Percentiles rank a stretch among this genome's conserved stretches.
phyloP scores from a whole-genome alignment of 2,888 invertebrate species.

The Tenthredo distinguenda region DNA sequence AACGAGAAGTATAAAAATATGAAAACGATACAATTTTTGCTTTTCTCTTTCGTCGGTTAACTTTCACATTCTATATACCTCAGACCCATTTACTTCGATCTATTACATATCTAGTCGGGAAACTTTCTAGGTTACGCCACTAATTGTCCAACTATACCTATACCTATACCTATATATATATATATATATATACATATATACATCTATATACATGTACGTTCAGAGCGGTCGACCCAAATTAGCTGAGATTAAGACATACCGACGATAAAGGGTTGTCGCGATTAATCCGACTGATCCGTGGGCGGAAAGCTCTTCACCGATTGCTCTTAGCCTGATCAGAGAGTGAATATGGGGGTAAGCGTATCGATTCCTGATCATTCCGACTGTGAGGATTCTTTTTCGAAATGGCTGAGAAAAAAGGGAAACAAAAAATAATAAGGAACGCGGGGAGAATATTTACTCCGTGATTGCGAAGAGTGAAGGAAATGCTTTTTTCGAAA shows the following conservation, averaged over 20 bases:
- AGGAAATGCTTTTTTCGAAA: not conserved
- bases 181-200: not conserved
- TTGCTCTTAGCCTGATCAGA: not conserved
- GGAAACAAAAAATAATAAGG: no score
- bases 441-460: no score
- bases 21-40: no score
- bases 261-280: slow-evolving; percentile 1
- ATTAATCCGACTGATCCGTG: not conserved
- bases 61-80: not conserved
- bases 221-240: slow-evolving; percentile 15
- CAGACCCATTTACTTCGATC: not conserved
- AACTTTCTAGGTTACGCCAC: not conserved
- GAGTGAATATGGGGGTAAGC: not conserved
- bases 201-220: not conserved
- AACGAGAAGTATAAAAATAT: no score
- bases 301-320: not conserved
- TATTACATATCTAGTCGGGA: not conserved
- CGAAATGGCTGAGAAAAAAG: no score
- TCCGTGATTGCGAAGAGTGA: not conserved
- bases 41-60: no score
- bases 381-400: not conserved
- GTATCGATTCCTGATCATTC: not conserved
- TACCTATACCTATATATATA: not conserved
- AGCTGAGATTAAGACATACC: not conserved
- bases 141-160: not conserved